Base-by-base conservation (phyloP, 1,140 invertebrate genomes). In the Eriosoma lanigerum region DNA sequence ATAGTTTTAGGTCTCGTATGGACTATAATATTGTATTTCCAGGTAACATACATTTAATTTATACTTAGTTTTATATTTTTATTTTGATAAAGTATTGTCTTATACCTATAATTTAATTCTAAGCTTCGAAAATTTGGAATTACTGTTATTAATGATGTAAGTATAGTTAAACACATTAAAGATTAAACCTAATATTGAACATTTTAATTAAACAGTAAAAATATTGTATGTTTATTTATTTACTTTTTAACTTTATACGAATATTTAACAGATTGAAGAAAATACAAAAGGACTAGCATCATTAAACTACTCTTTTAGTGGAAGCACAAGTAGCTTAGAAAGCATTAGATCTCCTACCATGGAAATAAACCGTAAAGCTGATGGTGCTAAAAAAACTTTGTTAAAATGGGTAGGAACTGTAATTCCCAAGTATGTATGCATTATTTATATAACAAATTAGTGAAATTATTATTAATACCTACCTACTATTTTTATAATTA, bases 11-110 rank as follows among this genome's bases (percentile, higher is more conserved):
- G 97, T 80, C 91, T 99, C 29, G 96, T 99, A 84, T 99, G 98
- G 98, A 99, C 97, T 83, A 97, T 99, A 85, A 99, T 99, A 87
- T 89, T 99, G 62, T 98, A 99, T 88, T 99, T 99, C 93, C 97
- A 99, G 92, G 97, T 98, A 90, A 44, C 0, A 62, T 62, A 12
- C 10, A 46, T 17, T 38, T 44, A 10, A 44, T 17, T 21, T 56
- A 17, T 0, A 38, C 8, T 38, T 58, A 44, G 17, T 52, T 38
- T 56, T 56, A 8, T 29, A 46, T 24, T 24, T 68, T 68, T 48
- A 17, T 26, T 48, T 68, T 52, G 26, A n/a, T 26, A 50, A 29
- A 52, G 4, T 15, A 52, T 50, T 50, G n/a, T n/a, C n/a, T n/a
- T n/a, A n/a, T n/a, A n/a, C n/a, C 9, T 26, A 50, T n/a, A 50